phyloP scores from a whole-genome alignment of 30 jellyfish, hydroid and myxozoan genomes.

The Clytia hemisphaerica region DNA sequence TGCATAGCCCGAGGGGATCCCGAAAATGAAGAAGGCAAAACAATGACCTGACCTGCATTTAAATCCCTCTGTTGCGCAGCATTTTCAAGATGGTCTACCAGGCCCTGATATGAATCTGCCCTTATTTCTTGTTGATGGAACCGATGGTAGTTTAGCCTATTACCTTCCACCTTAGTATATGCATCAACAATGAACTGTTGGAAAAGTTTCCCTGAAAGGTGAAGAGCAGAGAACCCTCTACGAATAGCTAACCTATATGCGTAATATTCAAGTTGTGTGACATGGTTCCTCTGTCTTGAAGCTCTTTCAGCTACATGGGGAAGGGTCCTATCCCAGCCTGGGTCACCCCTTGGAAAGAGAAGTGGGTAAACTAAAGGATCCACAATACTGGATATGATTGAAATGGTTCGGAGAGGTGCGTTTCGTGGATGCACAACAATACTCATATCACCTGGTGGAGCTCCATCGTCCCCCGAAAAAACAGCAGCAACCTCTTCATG shows the following conservation, averaged over 20 bases:
- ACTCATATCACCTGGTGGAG: constrained; percentile 29
- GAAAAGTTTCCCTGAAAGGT: constrained; percentile 9
- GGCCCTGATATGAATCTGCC: constrained; percentile 46
- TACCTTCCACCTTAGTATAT: constrained; percentile 26
- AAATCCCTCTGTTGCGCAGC: constrained; percentile 22
- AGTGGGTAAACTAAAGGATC: constrained; percentile 19
- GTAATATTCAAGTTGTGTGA: too few species aligned
- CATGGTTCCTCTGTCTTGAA: neutral
- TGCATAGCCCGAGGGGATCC: constrained; percentile 39
- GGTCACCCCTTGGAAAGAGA: constrained; percentile 24
- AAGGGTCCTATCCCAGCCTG: constrained; percentile 29
- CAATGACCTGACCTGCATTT: constrained; percentile 27
- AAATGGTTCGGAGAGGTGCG: neutral
- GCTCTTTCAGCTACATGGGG: constrained; percentile 16
- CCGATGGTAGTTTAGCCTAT: constrained; percentile 26
- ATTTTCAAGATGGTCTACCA: constrained; percentile 29
- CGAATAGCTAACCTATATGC: constrained; percentile 37
- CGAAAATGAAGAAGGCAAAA: constrained; percentile 37
- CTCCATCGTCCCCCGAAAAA: constrained; percentile 42
- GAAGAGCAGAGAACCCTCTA: constrained; percentile 9
- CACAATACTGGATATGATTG: neutral
- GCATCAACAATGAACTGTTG: constrained; percentile 36
- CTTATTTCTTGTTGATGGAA: constrained; percentile 32
- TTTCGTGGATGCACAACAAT: constrained; percentile 42
- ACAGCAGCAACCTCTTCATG: constrained; percentile 34